These are phyloP conservation scores for Loxodonta africana DNA, from an alignment of 2,113 vertebrate genomes.

Conservation along the genomic window DNA sequence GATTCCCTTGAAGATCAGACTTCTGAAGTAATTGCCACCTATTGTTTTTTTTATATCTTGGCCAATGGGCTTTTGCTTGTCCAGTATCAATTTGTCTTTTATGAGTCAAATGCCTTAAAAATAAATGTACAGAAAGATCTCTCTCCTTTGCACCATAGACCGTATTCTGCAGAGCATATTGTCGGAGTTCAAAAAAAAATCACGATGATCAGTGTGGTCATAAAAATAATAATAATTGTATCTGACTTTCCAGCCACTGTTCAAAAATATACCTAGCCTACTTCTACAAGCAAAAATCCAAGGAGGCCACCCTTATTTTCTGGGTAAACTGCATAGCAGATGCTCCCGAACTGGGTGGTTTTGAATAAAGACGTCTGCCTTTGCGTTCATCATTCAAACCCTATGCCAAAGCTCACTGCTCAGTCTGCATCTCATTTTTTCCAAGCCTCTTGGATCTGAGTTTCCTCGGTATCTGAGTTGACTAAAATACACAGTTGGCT, in stretches of 20 bases:
- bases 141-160: background rate
- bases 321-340: background rate
- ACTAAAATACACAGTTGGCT: background rate
- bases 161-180: background rate
- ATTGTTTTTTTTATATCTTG: conserved; percentile 11
- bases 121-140: background rate
- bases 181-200: background rate
- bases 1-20: background rate
- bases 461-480: background rate
- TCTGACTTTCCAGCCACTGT: background rate
- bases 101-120: conserved; percentile 14
- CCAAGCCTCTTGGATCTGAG: background rate
- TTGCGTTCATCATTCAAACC: background rate
- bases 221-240: background rate
- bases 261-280: background rate
- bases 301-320: too few relatives aligned
- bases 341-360: background rate
- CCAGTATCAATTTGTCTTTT: background rate
- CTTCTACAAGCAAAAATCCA: background rate
- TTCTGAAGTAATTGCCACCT: background rate
- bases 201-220: background rate
- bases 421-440: background rate
- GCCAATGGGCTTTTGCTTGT: background rate
- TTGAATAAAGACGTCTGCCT: background rate
- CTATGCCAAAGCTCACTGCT: background rate